Evolutionary conservation across 2,797 vertebrate genomes (phyloP).

Genomic region (Peromyscus melanophrys): DNA sequence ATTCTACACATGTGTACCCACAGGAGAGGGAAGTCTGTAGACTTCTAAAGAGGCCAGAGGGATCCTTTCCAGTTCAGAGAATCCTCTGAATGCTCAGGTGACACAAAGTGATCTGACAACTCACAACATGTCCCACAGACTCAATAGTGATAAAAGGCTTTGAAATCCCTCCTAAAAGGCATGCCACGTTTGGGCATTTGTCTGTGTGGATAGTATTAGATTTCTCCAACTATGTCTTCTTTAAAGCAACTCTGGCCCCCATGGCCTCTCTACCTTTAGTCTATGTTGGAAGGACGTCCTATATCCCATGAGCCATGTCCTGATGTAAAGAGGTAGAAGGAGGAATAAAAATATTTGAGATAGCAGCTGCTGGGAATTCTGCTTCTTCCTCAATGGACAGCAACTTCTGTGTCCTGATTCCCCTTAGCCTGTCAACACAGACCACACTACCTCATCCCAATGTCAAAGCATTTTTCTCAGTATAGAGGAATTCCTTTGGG

Average conservation of each 20-base stretch:
- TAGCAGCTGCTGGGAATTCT: background rate
- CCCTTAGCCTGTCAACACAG: background rate
- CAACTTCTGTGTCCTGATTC: background rate
- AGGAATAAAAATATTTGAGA: background rate
- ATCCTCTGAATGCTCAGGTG: background rate
- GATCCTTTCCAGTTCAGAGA: constrained; percentile 30
- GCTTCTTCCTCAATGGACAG: background rate
- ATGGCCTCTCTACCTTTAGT: constrained; percentile 10
- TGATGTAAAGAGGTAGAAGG: background rate
- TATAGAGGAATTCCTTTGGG: background rate
- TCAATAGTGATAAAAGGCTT: constrained; percentile 67
- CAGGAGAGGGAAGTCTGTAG: background rate
- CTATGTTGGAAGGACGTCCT: background rate
- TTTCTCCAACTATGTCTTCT: constrained; percentile 63
- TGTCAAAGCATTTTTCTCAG: background rate
- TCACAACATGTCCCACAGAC: background rate
- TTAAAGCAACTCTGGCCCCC: background rate
- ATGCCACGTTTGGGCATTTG: background rate
- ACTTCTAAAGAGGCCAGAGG: constrained; percentile 1
- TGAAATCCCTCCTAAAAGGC: constrained; percentile 66
- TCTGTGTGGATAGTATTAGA: constrained; percentile 7
- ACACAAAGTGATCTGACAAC: background rate
- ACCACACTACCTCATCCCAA: background rate
- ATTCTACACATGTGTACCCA: background rate
- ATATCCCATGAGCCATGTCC: background rate